These are phyloP conservation scores for Eurystomus glaucurus DNA, from an alignment of 2,797 vertebrate genomes.

Conservation along the genomic window DNA sequence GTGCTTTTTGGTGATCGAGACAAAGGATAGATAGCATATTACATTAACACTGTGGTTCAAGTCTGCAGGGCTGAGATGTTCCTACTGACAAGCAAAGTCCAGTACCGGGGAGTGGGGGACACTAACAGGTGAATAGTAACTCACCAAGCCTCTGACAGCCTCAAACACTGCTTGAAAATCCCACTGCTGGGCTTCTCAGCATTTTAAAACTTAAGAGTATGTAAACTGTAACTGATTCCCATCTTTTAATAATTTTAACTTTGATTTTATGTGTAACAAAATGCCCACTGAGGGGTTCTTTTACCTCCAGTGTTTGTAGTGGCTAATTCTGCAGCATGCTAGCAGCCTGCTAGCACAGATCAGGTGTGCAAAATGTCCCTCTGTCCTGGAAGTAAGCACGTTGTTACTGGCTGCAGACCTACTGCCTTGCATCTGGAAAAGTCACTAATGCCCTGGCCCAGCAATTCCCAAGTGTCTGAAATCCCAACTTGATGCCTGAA, in stretches of 20 bases:
- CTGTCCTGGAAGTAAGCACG: fast-evolving
- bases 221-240: not conserved
- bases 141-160: not conserved
- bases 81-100: not conserved
- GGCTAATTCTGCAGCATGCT: not conserved
- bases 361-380: not conserved
- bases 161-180: not conserved
- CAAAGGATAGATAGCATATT: not conserved
- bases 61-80: not conserved
- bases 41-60: not conserved
- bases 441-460: not conserved
- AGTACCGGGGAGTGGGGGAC: not conserved
- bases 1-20: not conserved
- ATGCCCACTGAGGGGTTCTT: not conserved
- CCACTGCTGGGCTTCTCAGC: not conserved
- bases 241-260: not conserved
- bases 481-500: not conserved
- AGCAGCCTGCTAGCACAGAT: not conserved
- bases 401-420: not conserved
- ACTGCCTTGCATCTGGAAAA: not conserved
- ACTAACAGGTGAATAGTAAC: not conserved
- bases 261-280: not conserved
- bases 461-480: not conserved
- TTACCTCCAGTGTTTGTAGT: not conserved
- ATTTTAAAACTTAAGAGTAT: not conserved